These are phyloP conservation scores for Crocallis elinguaria DNA, from an alignment of 2,888 invertebrate species.

Conservation along the genomic window DNA sequence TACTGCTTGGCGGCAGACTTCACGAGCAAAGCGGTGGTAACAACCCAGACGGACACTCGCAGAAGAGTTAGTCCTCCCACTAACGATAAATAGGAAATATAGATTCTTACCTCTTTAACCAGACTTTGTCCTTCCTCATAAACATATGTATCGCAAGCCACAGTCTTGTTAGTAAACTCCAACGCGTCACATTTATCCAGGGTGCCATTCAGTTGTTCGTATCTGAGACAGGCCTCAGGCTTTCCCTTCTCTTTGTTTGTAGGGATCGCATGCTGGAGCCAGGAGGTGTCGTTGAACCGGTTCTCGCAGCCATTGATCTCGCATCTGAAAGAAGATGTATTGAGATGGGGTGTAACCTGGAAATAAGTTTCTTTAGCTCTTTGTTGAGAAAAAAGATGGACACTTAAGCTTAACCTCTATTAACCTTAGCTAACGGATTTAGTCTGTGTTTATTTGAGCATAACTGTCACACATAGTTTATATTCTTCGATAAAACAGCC, in stretches of 20 bases:
- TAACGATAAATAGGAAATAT: not conserved
- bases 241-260: conserved; percentile 46
- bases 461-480: too few relatives aligned
- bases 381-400: too few relatives aligned
- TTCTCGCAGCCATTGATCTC: conserved; percentile 71
- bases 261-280: conserved; percentile 70
- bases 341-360: not conserved
- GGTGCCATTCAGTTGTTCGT: conserved; percentile 47
- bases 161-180: conserved; percentile 62
- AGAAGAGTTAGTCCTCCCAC: too few relatives aligned
- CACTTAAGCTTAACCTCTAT: too few relatives aligned
- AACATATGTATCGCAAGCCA: conserved; percentile 61
- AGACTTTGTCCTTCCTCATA: conserved; percentile 68
- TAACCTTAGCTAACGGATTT: too few relatives aligned
- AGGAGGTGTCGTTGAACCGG: conserved; percentile 74
- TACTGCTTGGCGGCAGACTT: too few relatives aligned
- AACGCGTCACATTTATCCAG: conserved; percentile 57
- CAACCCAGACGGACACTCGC: too few relatives aligned
- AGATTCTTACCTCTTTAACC: conserved; percentile 68
- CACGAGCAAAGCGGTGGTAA: too few relatives aligned
- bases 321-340: conserved; percentile 60
- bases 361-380: not conserved
- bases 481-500: too few relatives aligned
- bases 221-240: conserved; percentile 58
- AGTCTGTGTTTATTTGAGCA: too few relatives aligned